phyloP scores from a whole-genome alignment of 2,888 invertebrate species.

The Xestia ashworthii region DNA sequence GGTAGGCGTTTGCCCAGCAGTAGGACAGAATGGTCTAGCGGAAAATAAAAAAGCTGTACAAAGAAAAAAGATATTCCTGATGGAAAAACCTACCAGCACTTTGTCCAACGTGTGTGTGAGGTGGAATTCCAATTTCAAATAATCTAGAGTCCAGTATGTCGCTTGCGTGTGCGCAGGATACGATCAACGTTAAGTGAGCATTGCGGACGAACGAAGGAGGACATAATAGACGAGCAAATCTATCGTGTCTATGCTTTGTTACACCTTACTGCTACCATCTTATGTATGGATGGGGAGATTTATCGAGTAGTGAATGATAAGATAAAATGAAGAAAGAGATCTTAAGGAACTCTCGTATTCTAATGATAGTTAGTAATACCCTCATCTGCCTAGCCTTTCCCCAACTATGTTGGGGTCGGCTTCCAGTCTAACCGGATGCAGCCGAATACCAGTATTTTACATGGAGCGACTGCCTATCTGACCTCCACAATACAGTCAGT shows the following conservation, averaged over 20 bases:
- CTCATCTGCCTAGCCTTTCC: background rate
- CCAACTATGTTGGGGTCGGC: background rate
- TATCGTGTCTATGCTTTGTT: slow-evolving; percentile 19
- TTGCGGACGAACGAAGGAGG: slow-evolving; percentile 54
- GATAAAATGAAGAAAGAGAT: background rate
- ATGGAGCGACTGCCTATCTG: background rate
- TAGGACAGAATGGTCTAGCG: no score
- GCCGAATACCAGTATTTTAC: background rate
- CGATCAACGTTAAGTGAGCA: slow-evolving; percentile 54
- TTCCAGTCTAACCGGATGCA: no score
- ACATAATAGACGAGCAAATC: slow-evolving; percentile 36
- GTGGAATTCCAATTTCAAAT: background rate
- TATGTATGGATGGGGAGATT: background rate
- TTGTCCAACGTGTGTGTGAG: background rate
- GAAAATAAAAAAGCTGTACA: no score
- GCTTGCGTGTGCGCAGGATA: slow-evolving; percentile 71
- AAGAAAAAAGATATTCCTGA: background rate
- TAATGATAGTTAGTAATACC: background rate
- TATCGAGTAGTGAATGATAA: background rate
- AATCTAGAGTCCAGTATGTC: slow-evolving; percentile 32
- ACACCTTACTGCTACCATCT: slow-evolving; percentile 33
- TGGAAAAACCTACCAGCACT: no score
- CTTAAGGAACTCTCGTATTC: background rate
- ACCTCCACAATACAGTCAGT: background rate
- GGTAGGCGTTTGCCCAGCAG: no score